Percentiles rank a stretch among this genome's conserved stretches.
phyloP scores from a whole-genome alignment of 1,140 invertebrate genomes.

The Condylostylus longicornis region DNA sequence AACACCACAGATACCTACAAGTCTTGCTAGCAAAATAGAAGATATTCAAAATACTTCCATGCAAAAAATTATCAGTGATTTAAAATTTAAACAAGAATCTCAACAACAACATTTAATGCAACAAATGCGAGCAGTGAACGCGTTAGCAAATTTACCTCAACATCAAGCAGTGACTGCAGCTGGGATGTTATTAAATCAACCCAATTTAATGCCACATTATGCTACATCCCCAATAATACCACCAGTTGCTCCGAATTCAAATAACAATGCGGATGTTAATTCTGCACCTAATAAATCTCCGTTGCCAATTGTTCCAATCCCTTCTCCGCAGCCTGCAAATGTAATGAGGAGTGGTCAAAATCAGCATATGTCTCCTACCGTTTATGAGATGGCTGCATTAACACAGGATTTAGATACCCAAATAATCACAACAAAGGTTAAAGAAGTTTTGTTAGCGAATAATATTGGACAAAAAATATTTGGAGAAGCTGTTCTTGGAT shows the following conservation, averaged over 20 bases:
- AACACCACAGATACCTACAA: constrained; percentile 55
- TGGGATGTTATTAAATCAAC: constrained; percentile 44
- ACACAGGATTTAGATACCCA: constrained; percentile 94
- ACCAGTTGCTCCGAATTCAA: too few relatives aligned
- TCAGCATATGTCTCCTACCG: constrained; percentile 68
- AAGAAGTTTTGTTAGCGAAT: constrained; percentile 88
- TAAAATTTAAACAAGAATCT: constrained; percentile 52
- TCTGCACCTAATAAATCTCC: too few relatives aligned
- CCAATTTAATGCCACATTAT: constrained; percentile 47
- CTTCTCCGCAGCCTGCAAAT: constrained; percentile 36
- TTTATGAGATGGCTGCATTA: constrained; percentile 91
- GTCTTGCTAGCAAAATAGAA: constrained; percentile 52
- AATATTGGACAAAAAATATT: constrained; percentile 98
- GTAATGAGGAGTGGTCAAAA: constrained; percentile 51
- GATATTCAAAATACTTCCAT: constrained; percentile 42
- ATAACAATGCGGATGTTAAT: too few relatives aligned
- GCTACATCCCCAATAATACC: constrained; percentile 36
- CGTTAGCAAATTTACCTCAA: constrained; percentile 38
- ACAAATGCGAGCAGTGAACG: constrained; percentile 38
- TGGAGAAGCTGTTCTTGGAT: constrained; percentile 86
- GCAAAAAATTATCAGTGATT: constrained; percentile 54
- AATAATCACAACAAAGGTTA: constrained; percentile 91
- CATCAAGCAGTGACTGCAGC: constrained; percentile 32
- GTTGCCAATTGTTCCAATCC: constrained; percentile 31
- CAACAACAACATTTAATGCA: constrained; percentile 52